A percentile compares a stretch with the other conserved stretches of the same genome.
These are phyloP conservation scores for Baronia brevicornis DNA, from an alignment of 2,888 invertebrate genomes.

Conservation along the genomic window DNA sequence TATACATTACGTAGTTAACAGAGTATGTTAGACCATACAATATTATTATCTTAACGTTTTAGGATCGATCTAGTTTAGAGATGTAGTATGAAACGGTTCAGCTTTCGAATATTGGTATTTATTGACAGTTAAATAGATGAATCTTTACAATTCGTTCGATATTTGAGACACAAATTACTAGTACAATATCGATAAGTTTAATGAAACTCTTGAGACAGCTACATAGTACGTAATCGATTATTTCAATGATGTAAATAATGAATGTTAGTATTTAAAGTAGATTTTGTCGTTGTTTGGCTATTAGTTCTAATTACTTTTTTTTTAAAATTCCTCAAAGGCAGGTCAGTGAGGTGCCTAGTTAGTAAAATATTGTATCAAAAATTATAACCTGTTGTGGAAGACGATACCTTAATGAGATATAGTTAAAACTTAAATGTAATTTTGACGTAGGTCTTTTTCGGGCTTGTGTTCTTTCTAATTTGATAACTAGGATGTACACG, in stretches of 20 bases:
- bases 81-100: conserved; percentile 61
- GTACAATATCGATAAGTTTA: conserved; percentile 41
- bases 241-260: conserved; percentile 60
- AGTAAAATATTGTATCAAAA: conserved; percentile 35
- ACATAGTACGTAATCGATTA: conserved; percentile 35
- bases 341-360: conserved; percentile 41
- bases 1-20: conserved; percentile 51
- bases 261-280: conserved; percentile 55
- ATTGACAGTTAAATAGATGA: conserved; percentile 43
- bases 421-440: conserved; percentile 53
- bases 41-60: conserved; percentile 49
- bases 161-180: conserved; percentile 47
- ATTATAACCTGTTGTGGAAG: conserved; percentile 65
- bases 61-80: conserved; percentile 57
- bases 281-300: conserved; percentile 34
- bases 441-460: conserved; percentile 37
- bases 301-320: conserved; percentile 31
- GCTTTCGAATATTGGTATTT: conserved; percentile 72
- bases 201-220: conserved; percentile 39
- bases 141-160: conserved; percentile 53
- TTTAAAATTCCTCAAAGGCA: conserved; percentile 29
- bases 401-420: conserved; percentile 67
- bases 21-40: conserved; percentile 51
- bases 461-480: conserved; percentile 38
- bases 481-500: conserved; percentile 31